Evolutionary conservation across 2,113 vertebrate genomes (phyloP).

Genomic region (Cebus imitator): DNA sequence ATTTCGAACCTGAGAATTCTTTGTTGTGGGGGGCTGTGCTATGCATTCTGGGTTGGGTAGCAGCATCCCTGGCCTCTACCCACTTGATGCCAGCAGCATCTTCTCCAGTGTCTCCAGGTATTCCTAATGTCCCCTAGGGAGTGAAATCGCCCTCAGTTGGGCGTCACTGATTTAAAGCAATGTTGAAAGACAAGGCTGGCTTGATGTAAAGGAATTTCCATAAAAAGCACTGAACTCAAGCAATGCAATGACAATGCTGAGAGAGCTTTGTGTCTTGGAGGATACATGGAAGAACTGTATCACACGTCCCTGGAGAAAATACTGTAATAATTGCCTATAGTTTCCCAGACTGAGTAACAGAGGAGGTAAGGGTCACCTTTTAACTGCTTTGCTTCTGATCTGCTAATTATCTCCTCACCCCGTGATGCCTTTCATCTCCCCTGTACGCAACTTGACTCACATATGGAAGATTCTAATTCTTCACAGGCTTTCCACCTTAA

Average conservation of each 20-base stretch:
- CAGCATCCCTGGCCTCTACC: background rate
- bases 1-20: background rate
- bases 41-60: background rate
- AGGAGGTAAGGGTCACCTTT: conserved; percentile 56
- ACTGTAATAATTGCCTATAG: conserved; percentile 51
- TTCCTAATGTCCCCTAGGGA: background rate
- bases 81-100: background rate
- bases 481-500: conserved; percentile 16
- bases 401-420: conserved; percentile 55
- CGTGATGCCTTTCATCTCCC: conserved; percentile 12
- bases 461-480: conserved; percentile 47
- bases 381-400: conserved; percentile 55
- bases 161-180: conserved; percentile 38
- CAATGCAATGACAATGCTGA: background rate
- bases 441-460: background rate
- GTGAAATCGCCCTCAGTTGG: background rate
- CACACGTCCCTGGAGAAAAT: conserved; percentile 60
- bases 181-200: conserved; percentile 31
- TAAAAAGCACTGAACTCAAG: conserved; percentile 11
- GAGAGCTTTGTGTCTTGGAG: conserved; percentile 14
- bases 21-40: background rate
- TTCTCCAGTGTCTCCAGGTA: background rate
- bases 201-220: conserved; percentile 59
- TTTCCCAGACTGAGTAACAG: conserved; percentile 5
- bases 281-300: background rate